Conservation (phyloP, 2,888 invertebrate genomes). For the Chymomyza amoena region DNA sequence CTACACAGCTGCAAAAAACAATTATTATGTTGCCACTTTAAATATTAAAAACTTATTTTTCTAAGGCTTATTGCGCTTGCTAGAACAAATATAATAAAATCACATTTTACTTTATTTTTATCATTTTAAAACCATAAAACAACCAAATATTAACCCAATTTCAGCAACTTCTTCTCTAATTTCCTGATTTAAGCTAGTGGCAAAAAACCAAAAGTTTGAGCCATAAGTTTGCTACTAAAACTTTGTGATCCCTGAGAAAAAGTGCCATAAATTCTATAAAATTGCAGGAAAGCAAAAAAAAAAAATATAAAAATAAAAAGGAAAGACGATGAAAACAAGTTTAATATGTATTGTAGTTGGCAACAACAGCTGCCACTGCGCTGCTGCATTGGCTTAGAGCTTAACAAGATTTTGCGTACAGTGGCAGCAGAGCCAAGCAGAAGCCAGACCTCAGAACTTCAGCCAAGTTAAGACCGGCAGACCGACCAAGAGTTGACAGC, state of each 20-base stretch:
- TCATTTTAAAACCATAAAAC: not conserved
- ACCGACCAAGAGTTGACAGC: constrained; percentile 25
- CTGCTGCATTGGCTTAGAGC: constrained; percentile 25
- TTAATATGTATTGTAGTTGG: constrained; percentile 2
- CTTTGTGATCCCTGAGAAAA: constrained; percentile 56
- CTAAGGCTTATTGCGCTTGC: not conserved
- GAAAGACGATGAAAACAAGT: constrained; percentile 4
- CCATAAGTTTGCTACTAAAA: constrained; percentile 33
- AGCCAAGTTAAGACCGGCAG: not conserved
- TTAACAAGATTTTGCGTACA: constrained; percentile 34
- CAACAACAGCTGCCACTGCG: not conserved
- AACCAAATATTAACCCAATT: not conserved
- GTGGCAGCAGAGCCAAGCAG: not conserved
- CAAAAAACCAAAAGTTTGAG: constrained; percentile 20
- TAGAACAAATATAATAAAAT: not conserved
- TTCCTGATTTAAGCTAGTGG: constrained; percentile 6
- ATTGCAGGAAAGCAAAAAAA: constrained; percentile 44
- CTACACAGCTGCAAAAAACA: too few relatives aligned
- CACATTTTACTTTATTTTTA: not conserved
- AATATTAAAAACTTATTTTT: too few relatives aligned
- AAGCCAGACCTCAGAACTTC: constrained; percentile 3
- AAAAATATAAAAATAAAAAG: not conserved
- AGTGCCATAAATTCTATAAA: constrained; percentile 70
- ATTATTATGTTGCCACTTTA: too few relatives aligned
- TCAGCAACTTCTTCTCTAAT: not conserved